These are phyloP conservation scores for Phymastichus coffea DNA, from an alignment of 1,140 invertebrate genomes.

Conservation along the genomic window DNA sequence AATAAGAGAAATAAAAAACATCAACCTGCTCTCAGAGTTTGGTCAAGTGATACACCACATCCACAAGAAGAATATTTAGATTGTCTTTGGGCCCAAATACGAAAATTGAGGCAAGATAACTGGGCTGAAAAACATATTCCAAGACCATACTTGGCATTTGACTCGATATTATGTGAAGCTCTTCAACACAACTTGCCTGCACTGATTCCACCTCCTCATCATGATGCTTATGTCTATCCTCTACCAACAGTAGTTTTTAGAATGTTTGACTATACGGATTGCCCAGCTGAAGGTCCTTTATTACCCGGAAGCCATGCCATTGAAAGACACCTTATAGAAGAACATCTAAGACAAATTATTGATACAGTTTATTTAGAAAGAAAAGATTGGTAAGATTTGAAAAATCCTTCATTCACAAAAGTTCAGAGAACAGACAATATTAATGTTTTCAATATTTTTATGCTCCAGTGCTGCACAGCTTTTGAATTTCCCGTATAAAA, in stretches of 20 bases:
- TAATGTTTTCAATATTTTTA: slow-evolving; percentile 25
- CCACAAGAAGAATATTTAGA: slow-evolving; percentile 98
- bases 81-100: slow-evolving; percentile 94
- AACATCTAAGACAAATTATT: slow-evolving; percentile 93
- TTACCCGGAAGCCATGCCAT: slow-evolving; percentile 96
- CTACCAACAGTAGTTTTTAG: slow-evolving; percentile 88
- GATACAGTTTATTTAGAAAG: slow-evolving; percentile 85
- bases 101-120: slow-evolving; percentile 89
- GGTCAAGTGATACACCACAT: slow-evolving; percentile 89
- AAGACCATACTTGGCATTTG: slow-evolving; percentile 93
- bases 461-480: slow-evolving; percentile 77
- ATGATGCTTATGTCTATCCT: slow-evolving; percentile 85
- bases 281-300: slow-evolving; percentile 77
- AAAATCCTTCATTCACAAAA: background rate
- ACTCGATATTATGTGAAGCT: slow-evolving; percentile 91
- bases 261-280: slow-evolving; percentile 99
- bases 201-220: slow-evolving; percentile 87
- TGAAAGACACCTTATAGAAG: slow-evolving; percentile 96
- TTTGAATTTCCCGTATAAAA: slow-evolving; percentile 89
- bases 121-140: slow-evolving; percentile 97
- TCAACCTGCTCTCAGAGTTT: slow-evolving; percentile 86
- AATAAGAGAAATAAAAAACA: slow-evolving; percentile 92
- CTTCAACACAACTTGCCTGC: slow-evolving; percentile 92
- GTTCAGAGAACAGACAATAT: background rate
- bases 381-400: slow-evolving; percentile 79